Conservation (phyloP, 2,888 invertebrate genomes). For the Timema podura region DNA sequence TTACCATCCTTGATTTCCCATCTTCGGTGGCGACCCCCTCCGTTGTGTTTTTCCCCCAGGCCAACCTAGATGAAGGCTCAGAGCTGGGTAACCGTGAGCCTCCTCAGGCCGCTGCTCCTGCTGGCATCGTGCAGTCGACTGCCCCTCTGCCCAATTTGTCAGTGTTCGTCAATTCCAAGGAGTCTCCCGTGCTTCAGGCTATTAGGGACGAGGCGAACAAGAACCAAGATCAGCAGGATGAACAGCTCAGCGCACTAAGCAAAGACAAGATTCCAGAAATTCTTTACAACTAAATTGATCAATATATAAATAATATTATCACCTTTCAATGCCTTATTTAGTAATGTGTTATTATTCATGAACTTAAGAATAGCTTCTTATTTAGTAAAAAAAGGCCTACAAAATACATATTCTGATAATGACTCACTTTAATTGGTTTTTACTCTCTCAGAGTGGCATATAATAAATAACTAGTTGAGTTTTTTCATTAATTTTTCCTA, state of each 20-base stretch:
- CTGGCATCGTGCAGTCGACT: constrained; percentile 48
- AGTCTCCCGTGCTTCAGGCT: constrained; percentile 41
- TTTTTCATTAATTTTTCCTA: no score
- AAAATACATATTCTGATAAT: no score
- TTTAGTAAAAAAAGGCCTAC: no score
- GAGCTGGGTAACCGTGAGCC: constrained; percentile 38
- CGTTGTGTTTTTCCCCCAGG: constrained; percentile 33
- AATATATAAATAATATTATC: no score
- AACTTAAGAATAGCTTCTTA: no score
- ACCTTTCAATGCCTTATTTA: no score
- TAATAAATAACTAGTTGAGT: no score
- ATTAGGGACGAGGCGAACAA: constrained; percentile 45
- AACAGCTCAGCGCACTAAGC: background rate
- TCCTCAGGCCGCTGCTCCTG: constrained; percentile 44
- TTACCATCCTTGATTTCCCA: constrained; percentile 39
- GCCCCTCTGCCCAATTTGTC: constrained; percentile 43
- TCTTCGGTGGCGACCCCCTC: constrained; percentile 35
- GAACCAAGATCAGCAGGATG: constrained; percentile 24
- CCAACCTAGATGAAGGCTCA: constrained; percentile 32
- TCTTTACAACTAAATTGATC: no score
- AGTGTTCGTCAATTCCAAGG: constrained; percentile 40
- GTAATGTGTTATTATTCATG: no score
- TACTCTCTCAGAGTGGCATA: no score
- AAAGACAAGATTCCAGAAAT: no score
- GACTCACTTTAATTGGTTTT: no score